Percentiles rank a stretch among this genome's conserved stretches.
Conservation (phyloP, 1,140 invertebrate genomes). For the Neomicropteryx cornuta region DNA sequence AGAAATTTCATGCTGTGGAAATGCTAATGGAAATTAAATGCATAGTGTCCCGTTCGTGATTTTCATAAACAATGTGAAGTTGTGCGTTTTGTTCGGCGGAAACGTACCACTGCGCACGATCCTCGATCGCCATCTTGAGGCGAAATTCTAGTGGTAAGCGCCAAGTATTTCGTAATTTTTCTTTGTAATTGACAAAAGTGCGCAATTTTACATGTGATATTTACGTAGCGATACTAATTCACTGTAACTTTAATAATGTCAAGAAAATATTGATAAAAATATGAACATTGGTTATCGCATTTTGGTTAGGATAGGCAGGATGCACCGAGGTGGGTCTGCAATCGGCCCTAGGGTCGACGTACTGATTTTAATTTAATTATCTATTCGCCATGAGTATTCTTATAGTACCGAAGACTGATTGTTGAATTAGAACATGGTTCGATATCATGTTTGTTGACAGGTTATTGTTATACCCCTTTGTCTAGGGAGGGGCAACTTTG, state of each 20-base stretch:
- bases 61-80: slow-evolving; percentile 17
- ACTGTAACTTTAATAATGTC: too few species aligned
- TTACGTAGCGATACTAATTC: too few species aligned
- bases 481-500: slow-evolving; percentile 11
- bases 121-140: slow-evolving; percentile 42
- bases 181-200: slow-evolving; percentile 10
- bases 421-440: too few species aligned
- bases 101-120: slow-evolving; percentile 41
- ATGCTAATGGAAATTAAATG: too few species aligned
- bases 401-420: too few species aligned
- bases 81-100: slow-evolving; percentile 26
- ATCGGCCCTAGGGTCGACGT: slow-evolving; percentile 22
- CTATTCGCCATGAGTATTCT: slow-evolving; percentile 3
- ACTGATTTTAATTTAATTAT: slow-evolving; percentile 36
- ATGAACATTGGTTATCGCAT: too few species aligned
- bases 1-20: too few species aligned
- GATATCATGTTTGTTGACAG: too few species aligned
- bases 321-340: slow-evolving; percentile 31
- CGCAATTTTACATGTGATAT: too few species aligned
- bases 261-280: too few species aligned
- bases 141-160: slow-evolving; percentile 43
- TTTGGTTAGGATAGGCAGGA: slow-evolving; percentile 18
- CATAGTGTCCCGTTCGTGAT: too few species aligned
- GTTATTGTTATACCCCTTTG: slow-evolving; percentile 11
- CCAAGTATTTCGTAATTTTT: slow-evolving; percentile 42